phyloP scores from a whole-genome alignment of 2,113 vertebrate genomes.

The Cochlearius cochlearius region DNA sequence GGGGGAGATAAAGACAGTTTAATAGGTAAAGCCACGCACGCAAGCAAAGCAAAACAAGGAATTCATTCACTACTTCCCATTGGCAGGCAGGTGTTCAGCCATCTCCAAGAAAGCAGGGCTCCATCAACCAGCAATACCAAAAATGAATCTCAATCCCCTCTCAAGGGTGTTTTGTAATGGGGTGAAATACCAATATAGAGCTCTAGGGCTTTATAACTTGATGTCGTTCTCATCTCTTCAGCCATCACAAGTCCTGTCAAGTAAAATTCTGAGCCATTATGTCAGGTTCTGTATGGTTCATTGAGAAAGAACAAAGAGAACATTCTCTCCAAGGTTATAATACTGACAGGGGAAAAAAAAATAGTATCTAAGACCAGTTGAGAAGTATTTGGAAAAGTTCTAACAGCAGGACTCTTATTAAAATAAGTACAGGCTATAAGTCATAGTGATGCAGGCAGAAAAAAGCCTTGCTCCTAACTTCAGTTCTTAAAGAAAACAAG shows the following conservation, averaged over 20 bases:
- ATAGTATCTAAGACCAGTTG: background rate
- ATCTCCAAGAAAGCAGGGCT: too few relatives aligned
- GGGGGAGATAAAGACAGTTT: too few relatives aligned
- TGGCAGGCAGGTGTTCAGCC: too few relatives aligned
- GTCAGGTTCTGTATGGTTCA: constrained; percentile 51
- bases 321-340: constrained; percentile 50
- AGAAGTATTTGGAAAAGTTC: constrained; percentile 35
- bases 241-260: constrained; percentile 28
- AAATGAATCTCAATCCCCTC: background rate
- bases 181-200: background rate
- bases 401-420: constrained; percentile 51
- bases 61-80: too few relatives aligned
- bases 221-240: background rate
- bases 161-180: background rate
- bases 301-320: constrained; percentile 62
- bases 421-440: constrained; percentile 32
- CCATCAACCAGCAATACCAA: background rate
- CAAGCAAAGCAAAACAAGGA: too few relatives aligned
- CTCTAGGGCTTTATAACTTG: constrained; percentile 11
- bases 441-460: constrained; percentile 1
- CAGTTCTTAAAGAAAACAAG: constrained; percentile 22
- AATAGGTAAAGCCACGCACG: too few relatives aligned
- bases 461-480: background rate
- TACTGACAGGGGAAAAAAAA: background rate
- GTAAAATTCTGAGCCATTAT: constrained; percentile 39